A percentile compares a stretch with the other conserved stretches of the same genome.
Conservation (phyloP, 2,113 vertebrate genomes). For the Phalacrocorax pelagicus region DNA sequence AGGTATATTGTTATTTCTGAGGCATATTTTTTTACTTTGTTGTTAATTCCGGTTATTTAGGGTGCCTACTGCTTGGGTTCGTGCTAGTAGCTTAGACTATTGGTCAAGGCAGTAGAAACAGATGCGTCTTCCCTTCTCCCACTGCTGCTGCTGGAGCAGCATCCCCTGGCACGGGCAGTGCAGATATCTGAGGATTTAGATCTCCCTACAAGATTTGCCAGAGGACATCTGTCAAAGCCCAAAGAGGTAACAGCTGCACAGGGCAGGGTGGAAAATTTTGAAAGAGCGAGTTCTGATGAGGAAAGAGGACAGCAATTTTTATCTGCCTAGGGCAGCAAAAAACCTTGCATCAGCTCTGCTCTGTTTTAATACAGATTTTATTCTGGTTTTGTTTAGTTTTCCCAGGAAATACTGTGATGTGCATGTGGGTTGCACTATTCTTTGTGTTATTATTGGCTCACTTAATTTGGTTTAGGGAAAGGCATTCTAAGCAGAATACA, state of each 20-base stretch:
- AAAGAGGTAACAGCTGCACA: slow-evolving; percentile 8
- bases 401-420: not conserved
- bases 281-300: not conserved
- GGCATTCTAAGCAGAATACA: not conserved
- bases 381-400: not conserved
- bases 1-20: not conserved
- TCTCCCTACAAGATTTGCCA: not conserved
- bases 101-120: not conserved
- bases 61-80: not conserved
- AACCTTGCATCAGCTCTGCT: not conserved
- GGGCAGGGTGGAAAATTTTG: slow-evolving; percentile 14
- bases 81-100: accelerated
- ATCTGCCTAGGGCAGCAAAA: slow-evolving; percentile 9
- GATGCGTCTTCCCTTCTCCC: not conserved
- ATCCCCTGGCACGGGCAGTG: not conserved
- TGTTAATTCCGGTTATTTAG: not conserved
- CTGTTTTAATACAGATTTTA: not conserved
- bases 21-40: not conserved
- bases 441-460: not conserved
- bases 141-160: not conserved
- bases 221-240: not conserved
- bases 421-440: not conserved
- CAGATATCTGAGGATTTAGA: not conserved
- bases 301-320: slow-evolving; percentile 13
- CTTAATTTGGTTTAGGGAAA: not conserved